phyloP scores from a whole-genome alignment of 2,113 vertebrate genomes.

The Cebus imitator region DNA sequence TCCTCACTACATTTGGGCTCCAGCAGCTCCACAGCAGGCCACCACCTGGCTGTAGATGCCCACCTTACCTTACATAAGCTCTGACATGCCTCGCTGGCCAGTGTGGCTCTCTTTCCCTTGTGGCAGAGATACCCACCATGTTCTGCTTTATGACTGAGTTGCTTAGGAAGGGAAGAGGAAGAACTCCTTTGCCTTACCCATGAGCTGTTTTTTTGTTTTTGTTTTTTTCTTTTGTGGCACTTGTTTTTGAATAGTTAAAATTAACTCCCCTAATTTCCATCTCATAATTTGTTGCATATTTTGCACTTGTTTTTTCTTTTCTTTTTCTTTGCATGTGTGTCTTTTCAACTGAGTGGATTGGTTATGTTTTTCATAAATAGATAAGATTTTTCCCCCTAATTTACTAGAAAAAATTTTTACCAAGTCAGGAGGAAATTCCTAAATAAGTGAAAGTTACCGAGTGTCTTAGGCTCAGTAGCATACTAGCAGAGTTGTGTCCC shows the following conservation, averaged over 20 bases:
- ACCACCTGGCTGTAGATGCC: not conserved
- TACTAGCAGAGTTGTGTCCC: not conserved
- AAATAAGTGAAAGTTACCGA: constrained; percentile 25
- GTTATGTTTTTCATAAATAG: constrained; percentile 26
- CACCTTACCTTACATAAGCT: not conserved
- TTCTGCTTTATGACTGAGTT: not conserved
- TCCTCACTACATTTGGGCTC: not conserved
- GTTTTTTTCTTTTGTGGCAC: not conserved
- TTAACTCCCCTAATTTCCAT: constrained; percentile 21
- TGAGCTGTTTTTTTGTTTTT: not conserved
- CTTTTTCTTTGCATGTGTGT: not conserved
- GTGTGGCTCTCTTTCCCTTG: not conserved
- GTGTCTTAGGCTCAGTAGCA: not conserved
- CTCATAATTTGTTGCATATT: not conserved
- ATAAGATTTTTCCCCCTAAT: not conserved
- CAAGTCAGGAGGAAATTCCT: not conserved
- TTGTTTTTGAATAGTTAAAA: constrained; percentile 49
- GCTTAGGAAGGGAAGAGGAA: not conserved
- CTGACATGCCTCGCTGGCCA: not conserved
- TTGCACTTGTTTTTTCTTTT: not conserved
- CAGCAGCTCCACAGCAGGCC: not conserved
- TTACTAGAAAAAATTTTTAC: constrained; percentile 2
- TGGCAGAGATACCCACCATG: not conserved
- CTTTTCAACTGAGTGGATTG: not conserved
- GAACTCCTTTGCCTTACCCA: not conserved